Percentiles rank a stretch among this genome's conserved stretches.
Conservation (phyloP, 2,113 vertebrate species). For the Hydrochoerus hydrochaeris region DNA sequence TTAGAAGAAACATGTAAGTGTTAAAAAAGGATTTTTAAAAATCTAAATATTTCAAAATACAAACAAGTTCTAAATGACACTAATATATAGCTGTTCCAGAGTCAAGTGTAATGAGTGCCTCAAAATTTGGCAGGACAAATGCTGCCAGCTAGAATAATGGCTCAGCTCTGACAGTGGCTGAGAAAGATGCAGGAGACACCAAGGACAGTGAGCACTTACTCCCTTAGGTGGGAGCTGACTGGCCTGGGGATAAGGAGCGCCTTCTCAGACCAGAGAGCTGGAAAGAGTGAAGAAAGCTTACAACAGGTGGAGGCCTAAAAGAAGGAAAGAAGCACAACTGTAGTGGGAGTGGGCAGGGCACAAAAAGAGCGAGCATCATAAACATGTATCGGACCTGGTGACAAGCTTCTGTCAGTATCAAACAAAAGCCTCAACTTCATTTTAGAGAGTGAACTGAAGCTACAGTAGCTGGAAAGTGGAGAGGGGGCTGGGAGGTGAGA, state of each 20-base stretch:
- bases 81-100: background rate
- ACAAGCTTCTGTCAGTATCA: background rate
- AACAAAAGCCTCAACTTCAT: background rate
- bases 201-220: slow-evolving; percentile 91
- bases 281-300: slow-evolving; percentile 91
- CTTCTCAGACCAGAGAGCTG: slow-evolving; percentile 93
- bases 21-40: background rate
- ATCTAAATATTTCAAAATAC: background rate
- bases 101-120: background rate
- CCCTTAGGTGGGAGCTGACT: slow-evolving; percentile 92
- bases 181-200: slow-evolving; percentile 94
- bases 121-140: slow-evolving; percentile 88
- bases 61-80: slow-evolving; percentile 15
- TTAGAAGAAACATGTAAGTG: background rate
- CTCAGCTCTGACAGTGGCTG: slow-evolving; percentile 88
- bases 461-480: background rate
- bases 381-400: background rate
- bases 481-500: background rate
- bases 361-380: slow-evolving; percentile 44
- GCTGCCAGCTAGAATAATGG: slow-evolving; percentile 91
- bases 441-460: background rate
- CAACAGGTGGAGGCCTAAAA: slow-evolving; percentile 91
- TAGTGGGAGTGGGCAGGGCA: background rate
- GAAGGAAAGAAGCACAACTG: background rate
- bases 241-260: slow-evolving; percentile 90